Conservation (phyloP, 1,140 invertebrate species). For the Sogatella furcifera region DNA sequence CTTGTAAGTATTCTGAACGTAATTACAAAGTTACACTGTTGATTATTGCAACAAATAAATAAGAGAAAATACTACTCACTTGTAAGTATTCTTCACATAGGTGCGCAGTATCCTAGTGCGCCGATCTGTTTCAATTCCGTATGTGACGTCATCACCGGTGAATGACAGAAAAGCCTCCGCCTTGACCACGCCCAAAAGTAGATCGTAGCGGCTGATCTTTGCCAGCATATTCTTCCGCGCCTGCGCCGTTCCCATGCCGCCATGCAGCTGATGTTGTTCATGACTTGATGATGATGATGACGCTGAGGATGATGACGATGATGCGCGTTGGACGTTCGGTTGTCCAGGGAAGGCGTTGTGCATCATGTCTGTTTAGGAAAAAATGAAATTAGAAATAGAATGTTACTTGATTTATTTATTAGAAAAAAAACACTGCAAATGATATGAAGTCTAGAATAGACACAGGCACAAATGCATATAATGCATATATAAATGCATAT, state of each 20-base stretch:
- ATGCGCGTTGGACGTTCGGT: not conserved
- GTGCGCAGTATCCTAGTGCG: conserved; percentile 83
- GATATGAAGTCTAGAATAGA: too few species aligned
- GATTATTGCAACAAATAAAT: too few species aligned
- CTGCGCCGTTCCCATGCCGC: conserved; percentile 23
- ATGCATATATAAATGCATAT: too few species aligned
- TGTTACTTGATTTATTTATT: too few species aligned
- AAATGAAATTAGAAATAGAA: not conserved
- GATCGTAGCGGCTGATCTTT: conserved; percentile 67
- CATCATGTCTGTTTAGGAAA: not conserved
- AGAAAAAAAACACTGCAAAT: too few species aligned
- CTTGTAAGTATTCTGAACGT: too few species aligned
- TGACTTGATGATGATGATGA: not conserved
- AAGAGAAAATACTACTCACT: conserved; percentile 36
- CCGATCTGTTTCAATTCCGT: conserved; percentile 81
- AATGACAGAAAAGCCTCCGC: conserved; percentile 81
- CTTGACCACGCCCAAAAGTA: conserved; percentile 86
- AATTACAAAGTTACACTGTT: too few species aligned
- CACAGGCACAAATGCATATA: too few species aligned
- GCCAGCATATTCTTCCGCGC: conserved; percentile 60
- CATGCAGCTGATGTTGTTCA: not conserved
- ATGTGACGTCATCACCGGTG: conserved; percentile 79
- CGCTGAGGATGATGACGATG: not conserved
- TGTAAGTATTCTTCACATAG: conserved; percentile 86
- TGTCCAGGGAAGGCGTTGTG: not conserved